Percentiles rank a stretch among this genome's conserved stretches.
Conservation (phyloP, 2,797 vertebrate species). For the Threskiornis aethiopicus region DNA sequence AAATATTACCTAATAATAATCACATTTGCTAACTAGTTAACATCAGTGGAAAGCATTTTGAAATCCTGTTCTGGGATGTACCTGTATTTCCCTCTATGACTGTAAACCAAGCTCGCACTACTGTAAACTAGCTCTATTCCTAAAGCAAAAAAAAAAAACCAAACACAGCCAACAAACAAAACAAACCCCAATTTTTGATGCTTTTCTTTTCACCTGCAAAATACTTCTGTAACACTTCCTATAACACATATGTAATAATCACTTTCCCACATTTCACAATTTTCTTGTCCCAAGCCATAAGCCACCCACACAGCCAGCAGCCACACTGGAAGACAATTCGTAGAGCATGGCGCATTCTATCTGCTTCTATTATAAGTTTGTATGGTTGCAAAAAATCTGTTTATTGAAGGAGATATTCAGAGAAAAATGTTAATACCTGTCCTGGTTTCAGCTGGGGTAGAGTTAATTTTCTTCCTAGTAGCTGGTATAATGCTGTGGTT, state of each 20-base stretch:
- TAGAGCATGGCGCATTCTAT: neutral
- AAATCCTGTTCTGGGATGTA: neutral
- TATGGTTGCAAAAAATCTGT: neutral
- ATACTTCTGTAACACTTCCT: neutral
- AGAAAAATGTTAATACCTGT: neutral
- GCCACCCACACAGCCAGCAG: neutral
- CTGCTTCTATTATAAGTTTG: neutral
- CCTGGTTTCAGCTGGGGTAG: too few relatives aligned
- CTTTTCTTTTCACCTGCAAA: neutral
- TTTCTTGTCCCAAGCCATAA: neutral
- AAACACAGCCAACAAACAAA: neutral
- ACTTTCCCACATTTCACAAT: neutral
- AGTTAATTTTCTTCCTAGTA: too few relatives aligned
- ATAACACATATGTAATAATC: neutral
- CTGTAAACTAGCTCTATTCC: neutral
- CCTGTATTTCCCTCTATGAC: neutral
- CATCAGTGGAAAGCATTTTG: neutral
- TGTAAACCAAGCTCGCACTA: neutral
- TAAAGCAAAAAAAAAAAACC: neutral
- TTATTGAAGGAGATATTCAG: neutral
- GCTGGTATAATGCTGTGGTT: too few relatives aligned
- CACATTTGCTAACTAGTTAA: neutral
- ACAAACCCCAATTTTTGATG: accelerated
- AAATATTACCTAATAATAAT: neutral
- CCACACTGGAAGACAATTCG: neutral